Base-by-base conservation (phyloP, 2,113 vertebrate species). In the Trochalopteron elliotii region DNA sequence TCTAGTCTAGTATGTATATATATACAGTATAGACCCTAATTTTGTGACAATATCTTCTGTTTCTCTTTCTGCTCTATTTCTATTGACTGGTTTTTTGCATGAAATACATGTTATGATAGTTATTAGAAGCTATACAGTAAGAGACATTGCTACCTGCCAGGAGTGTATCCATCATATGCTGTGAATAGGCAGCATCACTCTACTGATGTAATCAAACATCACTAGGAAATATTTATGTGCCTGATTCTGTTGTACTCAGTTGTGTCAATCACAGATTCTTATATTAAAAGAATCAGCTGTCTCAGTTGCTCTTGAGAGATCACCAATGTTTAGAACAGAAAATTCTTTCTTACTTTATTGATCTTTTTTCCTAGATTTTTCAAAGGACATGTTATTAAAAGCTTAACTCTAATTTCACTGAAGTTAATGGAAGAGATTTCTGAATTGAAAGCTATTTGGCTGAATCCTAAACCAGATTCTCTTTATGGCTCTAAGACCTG, bases 401-500 rank as follows among this genome's bases (percentile, higher is more conserved):
- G 5, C 24, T 40, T 83, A 12, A 61, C 5, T 79, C 17, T 40
- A 56, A 37, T 53, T 83, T 23, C 14, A 57, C 21, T 56, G 25
- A 61, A 63, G 2, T 37, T 45, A 81, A 53, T 30, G 22, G 7
- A 93, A 57, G 5, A 49, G 23, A 60, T 5, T 30, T 72, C 21
- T 69, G 57, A 92, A 77, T 12, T 44, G 15, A 60, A 60, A 70
- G 12, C 18, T 16, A 77, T 24, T 3, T 33, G n/a, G 5, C 5
- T 75, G 56, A 90, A 47, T 55, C 18, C 7, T 83, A 55, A 55
- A 7, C 10, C 12, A 53, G 14, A 22, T 53, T 68, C 69, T 15
- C 12, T n/a, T 55, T 35, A 28, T 47, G 18, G 4, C 7, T 59
- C 21, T 42, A 57, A 79, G 35, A 45, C 0, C 0, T 16, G 3